These are phyloP conservation scores for Cosmopolites sordidus DNA, from an alignment of 2,888 invertebrate genomes.

Conservation along the genomic window DNA sequence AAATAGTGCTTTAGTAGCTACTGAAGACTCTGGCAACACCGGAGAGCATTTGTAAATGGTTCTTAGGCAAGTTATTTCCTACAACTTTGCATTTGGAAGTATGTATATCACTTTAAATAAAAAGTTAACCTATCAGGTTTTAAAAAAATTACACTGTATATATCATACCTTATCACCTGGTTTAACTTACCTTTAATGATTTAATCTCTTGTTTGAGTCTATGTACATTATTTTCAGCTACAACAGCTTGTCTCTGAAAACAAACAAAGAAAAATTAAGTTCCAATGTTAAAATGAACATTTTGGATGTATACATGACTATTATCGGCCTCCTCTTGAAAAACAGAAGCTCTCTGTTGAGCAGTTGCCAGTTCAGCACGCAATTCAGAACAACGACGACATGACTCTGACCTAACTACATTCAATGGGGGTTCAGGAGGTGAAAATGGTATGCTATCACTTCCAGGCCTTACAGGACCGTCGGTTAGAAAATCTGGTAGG, in stretches of 20 bases:
- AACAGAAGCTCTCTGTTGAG: constrained; percentile 8
- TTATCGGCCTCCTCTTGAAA: constrained; percentile 17
- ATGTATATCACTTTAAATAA: no score
- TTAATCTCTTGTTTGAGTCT: constrained; percentile 68
- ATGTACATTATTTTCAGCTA: constrained; percentile 59
- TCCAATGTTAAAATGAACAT: background rate
- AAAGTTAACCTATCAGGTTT: no score
- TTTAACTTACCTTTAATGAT: constrained; percentile 56
- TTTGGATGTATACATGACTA: constrained; percentile 16
- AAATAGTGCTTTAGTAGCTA: no score
- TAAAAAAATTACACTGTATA: no score
- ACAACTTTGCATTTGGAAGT: no score
- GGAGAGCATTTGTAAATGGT: no score
- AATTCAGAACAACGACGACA: constrained; percentile 15
- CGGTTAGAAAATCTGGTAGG: constrained; percentile 68
- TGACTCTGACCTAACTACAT: constrained; percentile 1
- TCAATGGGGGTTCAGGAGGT: constrained; percentile 27
- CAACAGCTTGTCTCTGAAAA: constrained; percentile 56
- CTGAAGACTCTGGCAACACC: no score
- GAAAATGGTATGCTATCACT: constrained; percentile 11
- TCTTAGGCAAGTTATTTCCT: no score
- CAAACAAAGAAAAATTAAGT: background rate
- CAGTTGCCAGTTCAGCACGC: constrained; percentile 7
- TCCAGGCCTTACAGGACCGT: constrained; percentile 55
- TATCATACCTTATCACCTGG: no score